These are phyloP conservation scores for Stichopus chloronotus DNA, from an alignment of 35 echinoderm and acorn worm species.

Conservation along the genomic window DNA sequence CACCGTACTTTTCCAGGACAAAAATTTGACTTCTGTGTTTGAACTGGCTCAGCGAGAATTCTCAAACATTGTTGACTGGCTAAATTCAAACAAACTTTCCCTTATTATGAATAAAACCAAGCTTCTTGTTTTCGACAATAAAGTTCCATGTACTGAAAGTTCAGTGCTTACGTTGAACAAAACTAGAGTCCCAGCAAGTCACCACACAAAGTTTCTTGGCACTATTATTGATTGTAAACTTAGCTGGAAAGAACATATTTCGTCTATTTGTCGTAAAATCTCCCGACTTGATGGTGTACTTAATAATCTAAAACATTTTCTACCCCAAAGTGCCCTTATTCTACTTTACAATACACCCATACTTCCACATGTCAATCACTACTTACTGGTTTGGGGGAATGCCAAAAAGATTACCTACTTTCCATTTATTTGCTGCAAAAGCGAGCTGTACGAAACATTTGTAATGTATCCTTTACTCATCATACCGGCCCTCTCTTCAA, in stretches of 20 bases:
- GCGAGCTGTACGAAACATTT: too few relatives aligned
- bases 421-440: conserved; percentile 1
- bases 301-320: conserved; percentile 1
- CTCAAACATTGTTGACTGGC: neutral
- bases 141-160: neutral
- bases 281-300: neutral
- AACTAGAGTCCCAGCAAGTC: neutral
- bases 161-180: neutral
- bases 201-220: conserved; percentile 5
- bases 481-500: neutral
- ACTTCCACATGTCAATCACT: neutral
- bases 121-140: neutral
- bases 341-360: conserved; percentile 3
- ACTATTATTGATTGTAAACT: conserved; percentile 22
- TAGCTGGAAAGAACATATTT: conserved; percentile 39
- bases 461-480: too few relatives aligned
- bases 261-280: neutral
- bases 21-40: neutral
- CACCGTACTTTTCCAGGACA: neutral
- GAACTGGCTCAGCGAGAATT: neutral
- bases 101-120: neutral
- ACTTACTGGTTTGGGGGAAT: conserved; percentile 8
- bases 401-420: neutral
- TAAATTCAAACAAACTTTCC: neutral
- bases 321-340: neutral